Conservation (phyloP, 2,888 invertebrate genomes). For the Chymomyza fuscimana region DNA sequence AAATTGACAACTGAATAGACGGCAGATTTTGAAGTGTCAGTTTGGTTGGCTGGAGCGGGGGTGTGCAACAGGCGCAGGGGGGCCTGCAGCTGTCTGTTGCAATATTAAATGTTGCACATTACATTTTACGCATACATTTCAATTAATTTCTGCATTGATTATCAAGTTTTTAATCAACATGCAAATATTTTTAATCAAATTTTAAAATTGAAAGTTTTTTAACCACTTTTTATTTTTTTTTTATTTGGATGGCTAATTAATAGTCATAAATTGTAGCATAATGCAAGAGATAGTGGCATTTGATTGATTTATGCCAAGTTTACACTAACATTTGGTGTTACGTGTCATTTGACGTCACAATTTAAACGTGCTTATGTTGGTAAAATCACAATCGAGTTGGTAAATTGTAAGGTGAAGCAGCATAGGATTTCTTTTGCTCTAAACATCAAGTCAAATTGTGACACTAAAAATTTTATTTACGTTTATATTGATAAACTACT, state of each 20-base stretch:
- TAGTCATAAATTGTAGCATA: constrained; percentile 64
- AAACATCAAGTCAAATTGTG: too few species aligned
- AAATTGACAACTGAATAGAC: constrained; percentile 65
- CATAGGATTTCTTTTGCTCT: too few species aligned
- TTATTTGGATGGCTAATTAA: constrained; percentile 54
- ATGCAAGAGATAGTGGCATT: constrained; percentile 13
- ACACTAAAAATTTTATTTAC: too few species aligned
- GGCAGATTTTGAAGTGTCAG: constrained; percentile 32
- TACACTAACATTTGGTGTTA: too few species aligned
- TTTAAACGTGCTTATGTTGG: too few species aligned
- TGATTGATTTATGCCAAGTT: too few species aligned
- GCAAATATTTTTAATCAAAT: constrained; percentile 47
- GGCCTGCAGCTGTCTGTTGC: not conserved
- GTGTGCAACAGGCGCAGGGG: not conserved
- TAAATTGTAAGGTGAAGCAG: too few species aligned
- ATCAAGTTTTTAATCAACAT: constrained; percentile 45
- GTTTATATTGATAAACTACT: too few species aligned
- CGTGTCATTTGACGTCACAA: too few species aligned
- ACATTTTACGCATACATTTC: not conserved
- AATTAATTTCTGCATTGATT: constrained; percentile 21
- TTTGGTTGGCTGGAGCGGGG: not conserved
- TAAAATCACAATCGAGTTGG: too few species aligned
- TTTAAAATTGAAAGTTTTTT: constrained; percentile 44
- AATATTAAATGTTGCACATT: not conserved
- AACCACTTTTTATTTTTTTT: not conserved